A percentile compares a stretch with the other conserved stretches of the same genome.
Evolutionary conservation across 2,797 vertebrate species (phyloP).

Genomic region (Vespertilio murinus): DNA sequence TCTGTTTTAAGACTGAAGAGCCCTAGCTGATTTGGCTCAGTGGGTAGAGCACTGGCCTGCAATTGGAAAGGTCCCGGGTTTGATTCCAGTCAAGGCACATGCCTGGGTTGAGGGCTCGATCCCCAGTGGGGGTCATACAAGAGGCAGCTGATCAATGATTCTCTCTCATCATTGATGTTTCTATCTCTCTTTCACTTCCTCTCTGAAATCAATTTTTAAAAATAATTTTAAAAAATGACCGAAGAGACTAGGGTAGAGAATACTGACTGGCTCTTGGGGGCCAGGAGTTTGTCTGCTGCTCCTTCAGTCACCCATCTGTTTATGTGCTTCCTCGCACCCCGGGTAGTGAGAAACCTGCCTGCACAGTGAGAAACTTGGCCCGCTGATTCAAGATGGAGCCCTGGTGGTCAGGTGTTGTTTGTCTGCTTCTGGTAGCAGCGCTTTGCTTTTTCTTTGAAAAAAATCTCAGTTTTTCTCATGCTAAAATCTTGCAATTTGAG

Average conservation of each 20-base stretch:
- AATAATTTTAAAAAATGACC: too few species aligned
- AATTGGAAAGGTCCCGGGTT: too few species aligned
- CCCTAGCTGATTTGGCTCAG: too few species aligned
- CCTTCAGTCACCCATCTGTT: background rate
- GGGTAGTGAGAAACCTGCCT: too few species aligned
- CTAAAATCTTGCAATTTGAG: background rate
- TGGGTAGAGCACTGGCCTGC: too few species aligned
- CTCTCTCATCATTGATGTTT: too few species aligned
- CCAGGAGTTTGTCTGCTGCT: background rate
- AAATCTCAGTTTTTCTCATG: background rate
- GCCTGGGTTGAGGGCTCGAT: too few species aligned
- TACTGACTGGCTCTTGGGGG: background rate
- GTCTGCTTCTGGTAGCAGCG: background rate
- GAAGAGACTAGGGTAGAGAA: background rate
- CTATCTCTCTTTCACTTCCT: too few species aligned
- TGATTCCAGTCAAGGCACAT: too few species aligned
- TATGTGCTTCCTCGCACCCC: background rate
- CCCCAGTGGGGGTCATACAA: too few species aligned
- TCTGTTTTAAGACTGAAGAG: background rate
- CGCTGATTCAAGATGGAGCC: background rate
- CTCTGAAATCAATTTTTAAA: too few species aligned
- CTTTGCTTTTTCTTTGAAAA: background rate
- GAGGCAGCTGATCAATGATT: too few species aligned
- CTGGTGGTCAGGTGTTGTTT: background rate
- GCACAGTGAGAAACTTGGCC: background rate